Evolutionary conservation across 1,140 invertebrate genomes (phyloP).

Genomic region (Lycorma delicatula): DNA sequence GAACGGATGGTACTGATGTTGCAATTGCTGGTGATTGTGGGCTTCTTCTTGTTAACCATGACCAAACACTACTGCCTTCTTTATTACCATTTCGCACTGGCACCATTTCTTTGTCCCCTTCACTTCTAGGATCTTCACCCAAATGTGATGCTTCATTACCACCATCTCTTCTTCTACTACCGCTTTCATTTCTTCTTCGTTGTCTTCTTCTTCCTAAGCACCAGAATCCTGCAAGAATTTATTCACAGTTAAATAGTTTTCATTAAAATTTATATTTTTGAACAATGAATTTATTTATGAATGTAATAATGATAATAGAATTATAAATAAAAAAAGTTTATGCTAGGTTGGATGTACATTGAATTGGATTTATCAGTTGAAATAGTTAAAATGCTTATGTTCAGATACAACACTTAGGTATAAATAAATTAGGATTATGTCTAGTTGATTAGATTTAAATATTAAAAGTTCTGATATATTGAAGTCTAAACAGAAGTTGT

Average conservation of each 20-base stretch:
- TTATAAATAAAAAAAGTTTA: no score
- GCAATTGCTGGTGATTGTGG: slow-evolving; percentile 31
- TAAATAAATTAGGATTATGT: no score
- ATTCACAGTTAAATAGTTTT: background rate
- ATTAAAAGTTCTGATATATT: no score
- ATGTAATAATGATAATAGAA: no score
- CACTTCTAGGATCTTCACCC: background rate
- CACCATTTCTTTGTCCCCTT: slow-evolving; percentile 11
- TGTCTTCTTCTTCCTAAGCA: slow-evolving; percentile 10
- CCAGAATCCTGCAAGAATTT: slow-evolving; percentile 4
- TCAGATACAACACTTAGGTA: no score
- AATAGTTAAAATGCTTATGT: no score
- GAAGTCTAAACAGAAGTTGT: no score
- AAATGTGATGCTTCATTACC: background rate
- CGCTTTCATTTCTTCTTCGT: background rate
- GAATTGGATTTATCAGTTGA: no score
- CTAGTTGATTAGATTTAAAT: no score
- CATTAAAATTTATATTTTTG: background rate
- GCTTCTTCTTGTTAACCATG: slow-evolving; percentile 50
- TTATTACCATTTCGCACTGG: slow-evolving; percentile 5
- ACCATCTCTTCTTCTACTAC: background rate
- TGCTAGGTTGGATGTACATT: no score
- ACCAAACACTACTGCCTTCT: slow-evolving; percentile 43
- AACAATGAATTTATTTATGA: no score
- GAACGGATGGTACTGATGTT: background rate